Percentiles rank a stretch among this genome's conserved stretches.
phyloP scores from a whole-genome alignment of 2,888 invertebrate species.

The Oxytorus armatus region DNA sequence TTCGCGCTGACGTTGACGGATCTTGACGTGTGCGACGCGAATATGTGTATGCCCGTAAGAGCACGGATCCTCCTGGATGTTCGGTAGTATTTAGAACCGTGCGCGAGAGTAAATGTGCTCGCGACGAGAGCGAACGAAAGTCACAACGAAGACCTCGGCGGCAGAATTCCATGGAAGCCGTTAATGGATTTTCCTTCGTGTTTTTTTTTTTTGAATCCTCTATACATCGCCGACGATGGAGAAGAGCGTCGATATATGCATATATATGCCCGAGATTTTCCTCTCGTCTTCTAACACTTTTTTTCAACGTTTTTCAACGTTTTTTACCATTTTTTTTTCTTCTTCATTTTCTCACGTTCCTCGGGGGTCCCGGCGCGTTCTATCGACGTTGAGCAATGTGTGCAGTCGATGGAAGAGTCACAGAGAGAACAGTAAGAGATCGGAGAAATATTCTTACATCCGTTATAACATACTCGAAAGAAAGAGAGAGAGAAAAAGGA shows the following conservation, averaged over 20 bases:
- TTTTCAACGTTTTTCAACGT: slow-evolving; percentile 18
- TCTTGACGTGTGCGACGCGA: neutral
- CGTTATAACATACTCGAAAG: slow-evolving; percentile 28
- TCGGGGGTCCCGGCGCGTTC: slow-evolving; percentile 35
- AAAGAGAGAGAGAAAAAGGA: neutral
- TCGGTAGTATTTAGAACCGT: slow-evolving; percentile 36
- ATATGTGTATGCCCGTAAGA: neutral
- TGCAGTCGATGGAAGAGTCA: slow-evolving; percentile 31
- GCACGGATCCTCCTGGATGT: slow-evolving; percentile 5
- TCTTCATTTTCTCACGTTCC: slow-evolving; percentile 33
- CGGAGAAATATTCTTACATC: slow-evolving; percentile 37
- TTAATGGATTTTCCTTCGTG: slow-evolving; percentile 64
- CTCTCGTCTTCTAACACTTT: slow-evolving; percentile 28
- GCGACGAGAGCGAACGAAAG: slow-evolving; percentile 9
- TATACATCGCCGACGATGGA: slow-evolving; percentile 22
- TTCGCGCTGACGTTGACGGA: slow-evolving; percentile 37
- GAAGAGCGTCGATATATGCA: neutral
- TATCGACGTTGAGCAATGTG: slow-evolving; percentile 50
- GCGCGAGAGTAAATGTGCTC: slow-evolving; percentile 24
- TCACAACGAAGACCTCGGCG: slow-evolving; percentile 40
- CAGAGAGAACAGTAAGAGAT: too few relatives aligned
- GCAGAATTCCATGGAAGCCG: slow-evolving; percentile 59
- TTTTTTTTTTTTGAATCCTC: neutral
- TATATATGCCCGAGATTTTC: slow-evolving; percentile 48
- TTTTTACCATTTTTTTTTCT: too few relatives aligned